A percentile compares a stretch with the other conserved stretches of the same genome.
Evolutionary conservation across 2,113 vertebrate species (phyloP).

Genomic region (Scytalopus superciliaris): DNA sequence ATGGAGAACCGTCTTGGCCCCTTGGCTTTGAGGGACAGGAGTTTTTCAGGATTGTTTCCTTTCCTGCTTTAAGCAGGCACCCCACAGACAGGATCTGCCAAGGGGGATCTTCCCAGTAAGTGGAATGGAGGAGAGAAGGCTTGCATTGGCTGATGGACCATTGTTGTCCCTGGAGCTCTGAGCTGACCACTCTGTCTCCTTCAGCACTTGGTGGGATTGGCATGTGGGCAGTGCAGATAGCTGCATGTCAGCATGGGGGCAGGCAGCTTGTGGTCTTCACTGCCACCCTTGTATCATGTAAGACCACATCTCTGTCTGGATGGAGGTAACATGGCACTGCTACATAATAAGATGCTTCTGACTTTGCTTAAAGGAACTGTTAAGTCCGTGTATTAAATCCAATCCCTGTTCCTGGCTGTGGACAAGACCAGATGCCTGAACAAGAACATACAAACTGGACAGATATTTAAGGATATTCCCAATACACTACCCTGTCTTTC

Average conservation of each 20-base stretch:
- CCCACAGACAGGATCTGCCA: rapidly evolving
- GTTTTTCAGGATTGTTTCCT: neutral
- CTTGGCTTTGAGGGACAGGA: neutral
- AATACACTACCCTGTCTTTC: neutral
- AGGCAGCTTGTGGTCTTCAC: neutral
- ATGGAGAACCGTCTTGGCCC: neutral
- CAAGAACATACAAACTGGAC: neutral
- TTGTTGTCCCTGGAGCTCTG: neutral
- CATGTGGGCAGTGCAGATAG: rapidly evolving
- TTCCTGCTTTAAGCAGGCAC: neutral
- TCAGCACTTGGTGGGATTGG: no score
- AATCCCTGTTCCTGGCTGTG: neutral
- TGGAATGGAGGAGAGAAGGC: neutral
- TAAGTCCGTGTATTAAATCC: neutral
- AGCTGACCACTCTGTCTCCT: neutral
- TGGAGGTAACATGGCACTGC: neutral
- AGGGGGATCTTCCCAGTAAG: neutral
- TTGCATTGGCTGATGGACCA: rapidly evolving
- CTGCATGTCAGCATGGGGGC: neutral
- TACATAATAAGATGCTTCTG: neutral
- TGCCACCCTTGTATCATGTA: neutral
- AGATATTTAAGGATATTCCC: neutral
- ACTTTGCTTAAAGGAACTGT: neutral
- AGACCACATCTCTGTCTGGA: neutral
- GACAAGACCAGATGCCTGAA: neutral